phyloP scores from a whole-genome alignment of 1,140 invertebrate species.

The Trichogramma pretiosum region DNA sequence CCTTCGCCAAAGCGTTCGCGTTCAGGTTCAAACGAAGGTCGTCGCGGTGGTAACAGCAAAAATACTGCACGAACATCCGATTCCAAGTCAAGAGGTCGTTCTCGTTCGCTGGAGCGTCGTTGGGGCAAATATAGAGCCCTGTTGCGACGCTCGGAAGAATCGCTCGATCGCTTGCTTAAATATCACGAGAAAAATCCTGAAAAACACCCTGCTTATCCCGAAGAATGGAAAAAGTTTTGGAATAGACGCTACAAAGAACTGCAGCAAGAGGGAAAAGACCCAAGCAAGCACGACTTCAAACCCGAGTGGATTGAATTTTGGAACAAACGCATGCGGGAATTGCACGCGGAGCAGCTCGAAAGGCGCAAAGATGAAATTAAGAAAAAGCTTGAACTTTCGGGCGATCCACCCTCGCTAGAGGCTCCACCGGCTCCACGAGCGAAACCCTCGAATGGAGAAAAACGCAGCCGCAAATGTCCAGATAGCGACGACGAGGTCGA shows the following conservation, averaged over 20 bases:
- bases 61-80: conserved; percentile 14
- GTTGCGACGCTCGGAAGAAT: conserved; percentile 46
- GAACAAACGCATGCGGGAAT: conserved; percentile 68
- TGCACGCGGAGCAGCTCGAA: conserved; percentile 60
- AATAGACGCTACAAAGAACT: conserved; percentile 72
- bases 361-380: conserved; percentile 50
- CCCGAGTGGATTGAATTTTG: conserved; percentile 79
- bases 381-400: conserved; percentile 44
- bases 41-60: conserved; percentile 21
- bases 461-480: no score
- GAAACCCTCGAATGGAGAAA: no score
- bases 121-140: conserved; percentile 49
- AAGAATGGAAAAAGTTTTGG: conserved; percentile 83
- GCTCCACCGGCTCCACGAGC: conserved; percentile 23
- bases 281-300: conserved; percentile 71
- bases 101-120: conserved; percentile 37
- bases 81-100: conserved; percentile 24
- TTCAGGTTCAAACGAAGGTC: conserved; percentile 25
- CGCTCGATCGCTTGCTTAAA: conserved; percentile 45
- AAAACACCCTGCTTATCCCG: conserved; percentile 74
- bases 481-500: conserved; percentile 43
- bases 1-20: conserved; percentile 36
- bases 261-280: conserved; percentile 65
- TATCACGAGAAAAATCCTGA: conserved; percentile 76
- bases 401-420: conserved; percentile 30